These are phyloP conservation scores for Polylopha cassiicola DNA, from an alignment of 2,888 invertebrate genomes.

Conservation along the genomic window DNA sequence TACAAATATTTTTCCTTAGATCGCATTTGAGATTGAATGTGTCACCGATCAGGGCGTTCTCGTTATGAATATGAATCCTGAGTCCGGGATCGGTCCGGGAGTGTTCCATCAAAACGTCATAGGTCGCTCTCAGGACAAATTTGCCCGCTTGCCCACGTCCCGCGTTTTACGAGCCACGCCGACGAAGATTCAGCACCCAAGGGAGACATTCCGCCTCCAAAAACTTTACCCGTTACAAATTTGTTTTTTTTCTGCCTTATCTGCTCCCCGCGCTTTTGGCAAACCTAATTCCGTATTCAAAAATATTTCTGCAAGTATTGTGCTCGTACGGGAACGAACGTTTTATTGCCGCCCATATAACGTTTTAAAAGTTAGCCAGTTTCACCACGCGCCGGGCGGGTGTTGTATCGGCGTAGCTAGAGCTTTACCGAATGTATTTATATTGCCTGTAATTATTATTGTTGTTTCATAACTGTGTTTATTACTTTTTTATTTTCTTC, in stretches of 20 bases:
- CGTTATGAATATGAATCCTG: conserved; percentile 75
- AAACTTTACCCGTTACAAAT: conserved; percentile 78
- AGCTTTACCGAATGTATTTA: conserved; percentile 46
- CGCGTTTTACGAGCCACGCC: conserved; percentile 75
- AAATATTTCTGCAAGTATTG: conserved; percentile 78
- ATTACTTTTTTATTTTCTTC: conserved; percentile 47
- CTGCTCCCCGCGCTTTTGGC: conserved; percentile 75
- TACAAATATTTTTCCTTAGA: conserved; percentile 38
- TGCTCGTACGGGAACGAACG: conserved; percentile 70
- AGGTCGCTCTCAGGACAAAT: conserved; percentile 76
- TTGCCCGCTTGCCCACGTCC: conserved; percentile 76
- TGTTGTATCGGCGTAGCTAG: conserved; percentile 40
- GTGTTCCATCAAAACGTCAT: conserved; percentile 77
- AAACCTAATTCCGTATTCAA: conserved; percentile 78
- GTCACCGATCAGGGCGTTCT: conserved; percentile 53
- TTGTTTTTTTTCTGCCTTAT: conserved; percentile 76
- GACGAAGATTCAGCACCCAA: conserved; percentile 76
- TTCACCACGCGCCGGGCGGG: conserved; percentile 53
- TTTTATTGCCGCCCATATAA: conserved; percentile 75
- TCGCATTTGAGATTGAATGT: conserved; percentile 49
- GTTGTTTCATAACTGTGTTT: conserved; percentile 61
- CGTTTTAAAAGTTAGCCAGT: conserved; percentile 75
- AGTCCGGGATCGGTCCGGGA: conserved; percentile 68
- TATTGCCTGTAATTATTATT: conserved; percentile 60
- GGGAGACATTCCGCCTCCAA: conserved; percentile 76